A percentile compares a stretch with the other conserved stretches of the same genome.
phyloP scores from a whole-genome alignment of 2,888 invertebrate genomes.

The Thymelicus sylvestris region DNA sequence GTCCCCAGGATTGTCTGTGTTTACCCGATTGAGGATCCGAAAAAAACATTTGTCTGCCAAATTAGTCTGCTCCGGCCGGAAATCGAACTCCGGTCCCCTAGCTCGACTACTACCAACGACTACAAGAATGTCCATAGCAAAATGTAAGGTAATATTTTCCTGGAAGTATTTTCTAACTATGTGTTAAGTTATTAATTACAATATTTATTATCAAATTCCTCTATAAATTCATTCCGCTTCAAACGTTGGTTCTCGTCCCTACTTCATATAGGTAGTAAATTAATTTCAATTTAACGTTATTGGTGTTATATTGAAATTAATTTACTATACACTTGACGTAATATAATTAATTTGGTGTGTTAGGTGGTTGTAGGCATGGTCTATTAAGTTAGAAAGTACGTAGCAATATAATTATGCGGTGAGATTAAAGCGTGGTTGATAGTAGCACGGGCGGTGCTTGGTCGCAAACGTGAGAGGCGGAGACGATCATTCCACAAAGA shows the following conservation, averaged over 20 bases:
- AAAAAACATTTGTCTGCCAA: too few relatives aligned
- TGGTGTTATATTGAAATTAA: not conserved
- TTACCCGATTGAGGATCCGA: too few relatives aligned
- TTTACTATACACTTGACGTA: not conserved
- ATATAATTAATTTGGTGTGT: constrained; percentile 7
- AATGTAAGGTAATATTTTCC: too few relatives aligned
- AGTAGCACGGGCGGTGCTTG: constrained; percentile 17
- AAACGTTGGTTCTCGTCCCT: not conserved
- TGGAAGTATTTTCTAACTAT: too few relatives aligned
- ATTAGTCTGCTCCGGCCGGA: too few relatives aligned
- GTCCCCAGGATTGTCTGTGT: too few relatives aligned
- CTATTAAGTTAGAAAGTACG: constrained; percentile 32
- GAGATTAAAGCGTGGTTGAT: constrained; percentile 28
- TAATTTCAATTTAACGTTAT: too few relatives aligned
- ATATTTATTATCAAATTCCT: not conserved
- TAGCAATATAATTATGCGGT: constrained; percentile 10
- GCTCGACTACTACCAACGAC: too few relatives aligned
- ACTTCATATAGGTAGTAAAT: too few relatives aligned
- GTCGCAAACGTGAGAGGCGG: constrained; percentile 28
- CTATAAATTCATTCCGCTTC: not conserved
- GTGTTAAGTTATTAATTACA: too few relatives aligned
- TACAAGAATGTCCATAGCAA: too few relatives aligned
- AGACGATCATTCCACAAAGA: constrained; percentile 17
- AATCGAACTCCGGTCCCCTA: too few relatives aligned
- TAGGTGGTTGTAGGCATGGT: constrained; percentile 13